Evolutionary conservation across 2,113 vertebrate species (phyloP), one percentile per base, ranked within the genome.

Genomic region (Rhabdornis inornatus): DNA sequence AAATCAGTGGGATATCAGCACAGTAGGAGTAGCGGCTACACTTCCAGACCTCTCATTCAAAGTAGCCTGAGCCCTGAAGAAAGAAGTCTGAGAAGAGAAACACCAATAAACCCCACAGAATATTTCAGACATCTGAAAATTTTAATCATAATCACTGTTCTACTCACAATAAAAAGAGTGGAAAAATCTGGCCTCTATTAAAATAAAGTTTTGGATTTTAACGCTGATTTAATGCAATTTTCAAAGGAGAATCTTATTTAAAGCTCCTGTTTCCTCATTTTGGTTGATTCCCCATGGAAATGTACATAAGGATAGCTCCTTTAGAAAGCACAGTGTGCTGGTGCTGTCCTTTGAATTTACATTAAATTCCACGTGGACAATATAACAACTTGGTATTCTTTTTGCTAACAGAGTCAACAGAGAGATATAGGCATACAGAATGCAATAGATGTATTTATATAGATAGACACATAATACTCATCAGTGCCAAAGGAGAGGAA

Each of bases 201-300:
- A 45, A 76, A 90, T 75, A 71, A 71, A 44, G 6, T 5, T 83
- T 40, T 66, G 15, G 16, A 63, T 66, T 80, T 63, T 89, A 83
- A 81, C 42, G n/a, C 10, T 2, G 1, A 68, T 88, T 88, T 81
- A 83, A 70, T 69, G 39, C 15, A 27, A n/a, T 59, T 90, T 88
- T 69, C 79, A 83, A 77, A 86, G 25, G 17, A 74, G 61, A 95
- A 83, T 77, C 61, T 47, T 81, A 64, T 90, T 90, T 96, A 88
- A 93, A 94, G 35, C 39, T 81, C 42, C 37, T 13, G 7, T 81
- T 91, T 93, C 63, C 68, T 95, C 52, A 68, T 90, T 94, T 93
- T 89, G 64, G 53, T 91, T 70, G 59, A 93, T 74, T 88, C 59
- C 47, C 71, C 20, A 30, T 55, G 52, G 87, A 93, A 95, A 86